Conservation (phyloP, 2,888 invertebrate genomes). For the Pollenia amentaria region DNA sequence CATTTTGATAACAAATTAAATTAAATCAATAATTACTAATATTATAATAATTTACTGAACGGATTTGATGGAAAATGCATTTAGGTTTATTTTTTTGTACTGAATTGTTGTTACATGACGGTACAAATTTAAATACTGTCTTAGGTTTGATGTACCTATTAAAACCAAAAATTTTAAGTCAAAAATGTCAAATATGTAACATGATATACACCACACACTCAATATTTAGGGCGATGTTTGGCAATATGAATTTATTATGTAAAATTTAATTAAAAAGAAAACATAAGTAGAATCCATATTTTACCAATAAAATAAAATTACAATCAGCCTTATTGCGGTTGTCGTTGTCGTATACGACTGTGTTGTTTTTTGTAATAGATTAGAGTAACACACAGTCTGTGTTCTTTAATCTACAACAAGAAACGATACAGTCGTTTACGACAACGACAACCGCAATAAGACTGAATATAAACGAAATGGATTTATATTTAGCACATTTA, state of each 20-base stretch:
- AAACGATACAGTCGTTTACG: too few relatives aligned
- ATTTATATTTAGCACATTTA: constrained; percentile 55
- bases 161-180: constrained; percentile 16
- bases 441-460: too few relatives aligned
- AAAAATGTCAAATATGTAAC: too few relatives aligned
- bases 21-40: constrained; percentile 30
- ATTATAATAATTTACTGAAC: constrained; percentile 32
- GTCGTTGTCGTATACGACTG: too few relatives aligned
- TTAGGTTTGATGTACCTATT: constrained; percentile 35
- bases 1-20: constrained; percentile 13
- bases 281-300: constrained; percentile 52
- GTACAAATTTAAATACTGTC: constrained; percentile 24
- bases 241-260: constrained; percentile 38
- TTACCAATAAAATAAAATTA: constrained; percentile 37
- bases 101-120: constrained; percentile 9
- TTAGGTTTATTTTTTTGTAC: constrained; percentile 51
- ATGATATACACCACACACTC: constrained; percentile 9
- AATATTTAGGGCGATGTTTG: constrained; percentile 9
- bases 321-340: too few relatives aligned
- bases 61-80: constrained; percentile 54
- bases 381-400: too few relatives aligned
- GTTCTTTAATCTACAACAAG: too few relatives aligned
- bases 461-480: constrained; percentile 16
- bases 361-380: too few relatives aligned
- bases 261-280: neutral